These are phyloP conservation scores for Perca flavescens DNA, from an alignment of 2,113 vertebrate genomes.

Conservation along the genomic window DNA sequence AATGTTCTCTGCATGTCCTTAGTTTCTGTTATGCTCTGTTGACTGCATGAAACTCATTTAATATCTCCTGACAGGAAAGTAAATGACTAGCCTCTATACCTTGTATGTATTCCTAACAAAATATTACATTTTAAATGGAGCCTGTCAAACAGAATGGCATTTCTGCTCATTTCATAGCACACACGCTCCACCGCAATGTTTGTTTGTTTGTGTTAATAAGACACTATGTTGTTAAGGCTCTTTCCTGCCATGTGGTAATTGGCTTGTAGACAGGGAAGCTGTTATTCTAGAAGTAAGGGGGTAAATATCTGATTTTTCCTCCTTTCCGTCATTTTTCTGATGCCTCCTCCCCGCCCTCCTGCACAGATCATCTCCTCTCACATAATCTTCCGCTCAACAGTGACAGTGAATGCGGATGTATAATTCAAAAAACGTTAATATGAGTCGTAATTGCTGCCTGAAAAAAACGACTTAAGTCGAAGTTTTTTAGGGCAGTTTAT, in stretches of 20 bases:
- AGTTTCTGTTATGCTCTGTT: background rate
- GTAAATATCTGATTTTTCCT: background rate
- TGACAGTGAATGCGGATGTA: background rate
- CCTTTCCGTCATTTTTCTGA: background rate
- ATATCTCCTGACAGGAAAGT: conserved; percentile 13
- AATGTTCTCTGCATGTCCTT: background rate
- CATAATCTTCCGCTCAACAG: conserved; percentile 4
- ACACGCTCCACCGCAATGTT: background rate
- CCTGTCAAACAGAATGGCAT: conserved; percentile 8
- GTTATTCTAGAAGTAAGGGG: background rate
- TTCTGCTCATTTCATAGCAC: background rate
- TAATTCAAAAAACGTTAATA: background rate
- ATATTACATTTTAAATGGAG: conserved; percentile 15
- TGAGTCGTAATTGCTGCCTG: no score
- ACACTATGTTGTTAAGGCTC: background rate
- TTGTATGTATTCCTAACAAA: background rate
- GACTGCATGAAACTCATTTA: background rate
- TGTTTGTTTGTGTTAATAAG: background rate
- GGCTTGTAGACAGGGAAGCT: background rate
- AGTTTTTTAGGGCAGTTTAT: background rate
- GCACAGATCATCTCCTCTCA: conserved; percentile 5
- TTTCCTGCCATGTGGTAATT: background rate
- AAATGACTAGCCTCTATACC: background rate
- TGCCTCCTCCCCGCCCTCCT: background rate
- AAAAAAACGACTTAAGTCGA: no score